Conservation (phyloP, 2,797 vertebrate species). For the Mareca strepera region DNA sequence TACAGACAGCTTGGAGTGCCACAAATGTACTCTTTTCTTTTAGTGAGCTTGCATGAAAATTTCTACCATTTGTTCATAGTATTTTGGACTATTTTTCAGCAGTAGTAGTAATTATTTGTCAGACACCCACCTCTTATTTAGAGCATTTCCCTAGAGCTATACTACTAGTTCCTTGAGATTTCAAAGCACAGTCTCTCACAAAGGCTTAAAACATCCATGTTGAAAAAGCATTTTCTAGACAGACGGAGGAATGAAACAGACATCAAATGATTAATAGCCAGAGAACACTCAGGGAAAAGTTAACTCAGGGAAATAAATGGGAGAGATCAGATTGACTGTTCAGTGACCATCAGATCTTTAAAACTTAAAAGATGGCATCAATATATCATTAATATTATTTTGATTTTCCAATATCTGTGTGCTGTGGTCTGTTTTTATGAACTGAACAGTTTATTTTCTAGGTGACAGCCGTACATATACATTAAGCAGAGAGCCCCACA, state of each 20-base stretch:
- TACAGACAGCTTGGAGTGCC: neutral
- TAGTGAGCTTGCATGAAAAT: neutral
- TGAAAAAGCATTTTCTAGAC: neutral
- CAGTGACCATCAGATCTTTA: neutral
- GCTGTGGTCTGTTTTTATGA: slow-evolving; percentile 11
- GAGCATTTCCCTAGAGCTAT: neutral
- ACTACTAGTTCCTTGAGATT: neutral
- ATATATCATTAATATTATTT: neutral
- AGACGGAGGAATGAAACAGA: neutral
- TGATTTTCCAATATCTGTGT: neutral
- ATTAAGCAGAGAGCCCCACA: slow-evolving; percentile 49
- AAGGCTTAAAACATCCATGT: neutral
- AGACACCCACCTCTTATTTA: neutral
- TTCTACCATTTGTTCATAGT: neutral
- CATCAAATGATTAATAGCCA: neutral
- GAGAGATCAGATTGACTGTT: neutral
- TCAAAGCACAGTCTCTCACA: neutral
- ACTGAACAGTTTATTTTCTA: neutral
- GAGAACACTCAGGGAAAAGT: neutral
- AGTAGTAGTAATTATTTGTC: neutral
- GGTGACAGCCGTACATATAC: slow-evolving; percentile 52
- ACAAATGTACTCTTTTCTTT: neutral
- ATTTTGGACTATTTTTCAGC: neutral
- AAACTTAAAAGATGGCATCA: neutral
- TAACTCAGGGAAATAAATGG: neutral